Percentiles rank a stretch among this genome's conserved stretches.
These are phyloP conservation scores for Chaitophorus viminalis DNA, from an alignment of 2,888 invertebrate genomes.

Conservation along the genomic window DNA sequence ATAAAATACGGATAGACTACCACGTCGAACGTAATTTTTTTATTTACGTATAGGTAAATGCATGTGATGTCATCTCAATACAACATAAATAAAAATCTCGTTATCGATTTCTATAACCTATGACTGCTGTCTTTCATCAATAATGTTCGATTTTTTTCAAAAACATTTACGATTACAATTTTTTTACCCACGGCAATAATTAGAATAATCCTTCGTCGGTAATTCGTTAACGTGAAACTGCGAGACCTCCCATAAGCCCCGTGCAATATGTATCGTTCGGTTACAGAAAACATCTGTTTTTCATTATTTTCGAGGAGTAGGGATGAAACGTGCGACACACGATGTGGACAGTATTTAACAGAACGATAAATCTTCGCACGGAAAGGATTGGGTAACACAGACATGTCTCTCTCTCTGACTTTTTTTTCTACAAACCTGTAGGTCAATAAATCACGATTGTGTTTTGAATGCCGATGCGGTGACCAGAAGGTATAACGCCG, in stretches of 20 bases:
- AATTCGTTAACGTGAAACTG: neutral
- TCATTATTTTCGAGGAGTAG: slow-evolving; percentile 26
- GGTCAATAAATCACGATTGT: slow-evolving; percentile 51
- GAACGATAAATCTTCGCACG: slow-evolving; percentile 51
- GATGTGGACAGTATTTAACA: slow-evolving; percentile 53
- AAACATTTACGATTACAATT: neutral
- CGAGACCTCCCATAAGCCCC: slow-evolving; percentile 13
- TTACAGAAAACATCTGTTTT: slow-evolving; percentile 58
- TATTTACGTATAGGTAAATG: neutral
- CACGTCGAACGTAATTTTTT: no score
- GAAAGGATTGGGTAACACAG: slow-evolving; percentile 46
- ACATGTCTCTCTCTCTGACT: neutral
- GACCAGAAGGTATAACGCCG: slow-evolving; percentile 19
- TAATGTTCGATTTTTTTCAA: neutral
- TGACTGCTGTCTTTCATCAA: neutral
- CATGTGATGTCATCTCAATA: no score
- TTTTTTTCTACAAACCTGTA: neutral
- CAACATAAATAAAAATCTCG: neutral
- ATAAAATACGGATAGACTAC: no score
- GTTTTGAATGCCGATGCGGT: slow-evolving; percentile 39
- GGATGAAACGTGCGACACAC: slow-evolving; percentile 18
- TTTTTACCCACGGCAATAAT: neutral
- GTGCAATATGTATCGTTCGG: neutral
- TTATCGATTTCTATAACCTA: neutral
- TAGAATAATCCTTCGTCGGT: neutral